phyloP scores from a whole-genome alignment of 1,140 invertebrate genomes.

The Scaptomyza hsui region DNA sequence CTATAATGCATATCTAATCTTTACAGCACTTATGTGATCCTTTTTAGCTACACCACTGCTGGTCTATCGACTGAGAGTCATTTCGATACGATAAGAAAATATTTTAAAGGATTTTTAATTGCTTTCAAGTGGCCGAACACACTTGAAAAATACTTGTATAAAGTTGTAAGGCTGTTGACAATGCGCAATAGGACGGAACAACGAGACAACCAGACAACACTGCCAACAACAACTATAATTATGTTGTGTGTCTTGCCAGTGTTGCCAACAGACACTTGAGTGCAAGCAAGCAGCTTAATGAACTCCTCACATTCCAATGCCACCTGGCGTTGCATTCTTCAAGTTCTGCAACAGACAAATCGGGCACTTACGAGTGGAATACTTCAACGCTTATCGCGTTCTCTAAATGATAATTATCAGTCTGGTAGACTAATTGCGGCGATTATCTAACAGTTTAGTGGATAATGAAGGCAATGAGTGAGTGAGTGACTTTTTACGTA shows the following conservation, averaged over 20 bases:
- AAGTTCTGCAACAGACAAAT: conserved; percentile 37
- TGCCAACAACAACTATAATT: background rate
- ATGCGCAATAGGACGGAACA: conserved; percentile 2
- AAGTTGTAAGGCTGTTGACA: conserved; percentile 50
- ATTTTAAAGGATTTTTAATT: conserved; percentile 81
- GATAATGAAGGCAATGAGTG: conserved; percentile 39
- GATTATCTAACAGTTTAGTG: conserved; percentile 60
- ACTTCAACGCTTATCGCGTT: conserved; percentile 38
- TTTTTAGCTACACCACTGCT: conserved; percentile 34
- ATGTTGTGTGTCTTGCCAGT: background rate
- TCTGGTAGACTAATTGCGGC: conserved; percentile 62
- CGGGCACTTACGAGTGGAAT: conserved; percentile 24
- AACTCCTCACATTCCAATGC: conserved; percentile 27
- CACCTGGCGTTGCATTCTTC: conserved; percentile 31
- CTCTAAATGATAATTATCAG: conserved; percentile 62
- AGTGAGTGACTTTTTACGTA: conserved; percentile 16
- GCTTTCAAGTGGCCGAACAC: conserved; percentile 72
- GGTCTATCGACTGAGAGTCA: conserved; percentile 35
- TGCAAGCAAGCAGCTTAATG: conserved; percentile 54
- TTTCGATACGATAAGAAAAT: conserved; percentile 74
- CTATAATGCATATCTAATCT: conserved; percentile 8
- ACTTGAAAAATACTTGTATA: conserved; percentile 47
- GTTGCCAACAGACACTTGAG: conserved; percentile 4
- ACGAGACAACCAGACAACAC: background rate
- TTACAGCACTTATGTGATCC: background rate